Evolutionary conservation across 2,797 vertebrate species (phyloP).

Genomic region (Podargus strigoides): DNA sequence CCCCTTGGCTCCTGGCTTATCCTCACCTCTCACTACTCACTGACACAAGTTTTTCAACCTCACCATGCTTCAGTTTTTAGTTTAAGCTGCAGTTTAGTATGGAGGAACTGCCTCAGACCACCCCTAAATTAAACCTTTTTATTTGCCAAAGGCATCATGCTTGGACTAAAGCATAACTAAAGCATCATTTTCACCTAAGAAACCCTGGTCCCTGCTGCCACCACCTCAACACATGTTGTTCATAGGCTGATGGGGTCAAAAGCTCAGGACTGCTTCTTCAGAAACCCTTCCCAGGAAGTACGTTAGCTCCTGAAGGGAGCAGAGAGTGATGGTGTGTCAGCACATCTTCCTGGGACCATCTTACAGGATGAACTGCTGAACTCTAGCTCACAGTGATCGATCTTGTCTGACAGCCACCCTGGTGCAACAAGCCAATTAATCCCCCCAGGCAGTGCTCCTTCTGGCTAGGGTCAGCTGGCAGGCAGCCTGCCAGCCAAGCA

Average conservation of each 20-base stretch:
- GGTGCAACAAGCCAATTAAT: neutral
- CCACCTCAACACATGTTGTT: neutral
- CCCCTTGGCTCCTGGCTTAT: neutral
- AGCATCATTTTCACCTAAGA: neutral
- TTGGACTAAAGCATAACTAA: neutral
- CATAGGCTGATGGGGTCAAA: neutral
- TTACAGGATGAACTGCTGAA: neutral
- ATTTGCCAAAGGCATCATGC: neutral
- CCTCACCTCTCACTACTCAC: neutral
- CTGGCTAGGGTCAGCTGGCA: neutral
- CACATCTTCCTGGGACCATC: neutral
- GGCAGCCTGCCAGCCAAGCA: neutral
- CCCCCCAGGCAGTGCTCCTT: neutral
- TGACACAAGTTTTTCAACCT: neutral
- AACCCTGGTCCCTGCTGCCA: neutral
- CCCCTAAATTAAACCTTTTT: neutral
- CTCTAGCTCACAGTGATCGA: neutral
- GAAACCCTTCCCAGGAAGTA: neutral
- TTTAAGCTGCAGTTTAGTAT: neutral
- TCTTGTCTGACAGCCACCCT: neutral
- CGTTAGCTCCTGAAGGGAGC: neutral
- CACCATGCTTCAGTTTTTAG: neutral
- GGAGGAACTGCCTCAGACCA: neutral
- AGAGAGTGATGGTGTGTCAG: rapidly evolving
- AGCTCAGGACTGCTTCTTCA: neutral